Conservation (phyloP, 1,140 invertebrate genomes). For the Pseudoatta argentina region DNA sequence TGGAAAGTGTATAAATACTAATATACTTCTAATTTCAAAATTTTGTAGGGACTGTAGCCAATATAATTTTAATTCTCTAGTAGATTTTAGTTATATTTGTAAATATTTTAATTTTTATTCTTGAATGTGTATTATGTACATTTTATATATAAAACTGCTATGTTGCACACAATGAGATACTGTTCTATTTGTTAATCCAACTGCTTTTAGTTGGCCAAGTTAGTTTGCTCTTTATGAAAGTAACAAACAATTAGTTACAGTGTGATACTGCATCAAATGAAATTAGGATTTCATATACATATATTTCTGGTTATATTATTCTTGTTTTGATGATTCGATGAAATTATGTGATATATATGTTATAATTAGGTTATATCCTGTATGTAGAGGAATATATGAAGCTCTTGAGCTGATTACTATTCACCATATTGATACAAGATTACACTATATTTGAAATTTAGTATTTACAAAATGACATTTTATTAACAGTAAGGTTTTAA, state of each 20-base stretch:
- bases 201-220: constrained; percentile 11
- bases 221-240: background rate
- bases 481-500: constrained; percentile 2
- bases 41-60: no score
- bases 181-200: background rate
- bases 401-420: constrained; percentile 38
- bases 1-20: no score
- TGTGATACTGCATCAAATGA: constrained; percentile 10
- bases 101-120: background rate
- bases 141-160: background rate
- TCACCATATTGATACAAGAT: constrained; percentile 30
- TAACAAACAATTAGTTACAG: constrained; percentile 19
- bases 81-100: background rate
- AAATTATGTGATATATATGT: constrained; percentile 45
- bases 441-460: background rate
- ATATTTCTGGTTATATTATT: background rate
- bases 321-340: constrained; percentile 9
- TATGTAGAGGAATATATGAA: constrained; percentile 29
- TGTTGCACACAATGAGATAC: background rate
- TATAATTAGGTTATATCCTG: constrained; percentile 35
- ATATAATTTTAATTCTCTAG: background rate
- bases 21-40: no score
- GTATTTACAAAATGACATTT: background rate
- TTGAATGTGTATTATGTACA: background rate
- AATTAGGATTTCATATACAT: constrained; percentile 35